Evolutionary conservation across 2,113 vertebrate genomes (phyloP).

Genomic region (Cyanoliseus patagonus): DNA sequence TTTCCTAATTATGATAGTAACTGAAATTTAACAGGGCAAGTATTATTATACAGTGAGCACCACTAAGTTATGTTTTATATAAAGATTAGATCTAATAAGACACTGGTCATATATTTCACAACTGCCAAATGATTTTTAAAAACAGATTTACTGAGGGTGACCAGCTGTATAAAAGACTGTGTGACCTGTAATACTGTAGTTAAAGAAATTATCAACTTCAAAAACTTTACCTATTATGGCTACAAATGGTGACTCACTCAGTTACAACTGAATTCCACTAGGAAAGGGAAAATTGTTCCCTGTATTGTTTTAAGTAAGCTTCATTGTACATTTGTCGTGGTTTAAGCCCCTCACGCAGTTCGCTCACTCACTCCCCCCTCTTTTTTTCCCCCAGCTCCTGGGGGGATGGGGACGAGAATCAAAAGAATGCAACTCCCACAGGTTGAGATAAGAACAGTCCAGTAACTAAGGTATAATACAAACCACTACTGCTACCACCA

Average conservation of each 20-base stretch:
- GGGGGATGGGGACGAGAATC: too few relatives aligned
- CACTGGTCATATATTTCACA: conserved; percentile 40
- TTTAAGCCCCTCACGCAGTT: too few relatives aligned
- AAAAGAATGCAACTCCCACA: too few relatives aligned
- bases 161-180: neutral
- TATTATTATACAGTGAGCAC: neutral
- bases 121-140: conserved; percentile 34
- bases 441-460: too few relatives aligned
- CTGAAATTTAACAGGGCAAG: conserved; percentile 10
- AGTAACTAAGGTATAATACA: too few relatives aligned
- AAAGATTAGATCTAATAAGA: conserved; percentile 32
- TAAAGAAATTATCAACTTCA: conserved; percentile 35
- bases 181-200: neutral
- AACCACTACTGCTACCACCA: too few relatives aligned
- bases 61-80: neutral
- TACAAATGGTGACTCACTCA: neutral
- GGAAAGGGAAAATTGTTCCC: neutral
- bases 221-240: neutral
- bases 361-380: too few relatives aligned
- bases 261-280: neutral
- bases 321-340: neutral
- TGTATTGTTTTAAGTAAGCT: neutral
- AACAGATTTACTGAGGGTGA: conserved; percentile 41
- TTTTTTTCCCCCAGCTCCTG: too few relatives aligned
- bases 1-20: neutral